These are phyloP conservation scores for Vulpes ferrilata DNA, from an alignment of 2,113 vertebrate species.

Conservation along the genomic window DNA sequence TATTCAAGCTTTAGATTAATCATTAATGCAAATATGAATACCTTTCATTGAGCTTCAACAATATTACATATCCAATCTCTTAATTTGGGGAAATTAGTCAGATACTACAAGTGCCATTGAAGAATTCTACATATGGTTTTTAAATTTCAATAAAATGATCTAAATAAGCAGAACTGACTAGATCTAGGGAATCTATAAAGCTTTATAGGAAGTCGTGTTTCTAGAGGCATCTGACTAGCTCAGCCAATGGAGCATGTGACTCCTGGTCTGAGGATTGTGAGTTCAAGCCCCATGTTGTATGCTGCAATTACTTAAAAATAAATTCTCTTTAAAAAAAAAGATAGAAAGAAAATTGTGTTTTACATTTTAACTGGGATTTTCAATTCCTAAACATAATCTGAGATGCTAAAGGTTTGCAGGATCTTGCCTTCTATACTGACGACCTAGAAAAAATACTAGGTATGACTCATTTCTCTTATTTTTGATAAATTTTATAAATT, in stretches of 20 bases:
- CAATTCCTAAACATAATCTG: not conserved
- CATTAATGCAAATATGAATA: not conserved
- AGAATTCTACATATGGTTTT: not conserved
- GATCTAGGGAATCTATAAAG: not conserved
- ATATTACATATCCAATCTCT: not conserved
- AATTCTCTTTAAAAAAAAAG: not conserved
- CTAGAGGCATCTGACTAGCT: not conserved
- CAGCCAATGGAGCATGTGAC: not conserved
- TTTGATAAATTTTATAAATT: not conserved
- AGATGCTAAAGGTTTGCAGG: not conserved
- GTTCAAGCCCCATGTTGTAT: not conserved
- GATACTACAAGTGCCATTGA: not conserved
- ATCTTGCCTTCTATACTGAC: not conserved
- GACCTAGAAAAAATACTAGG: not conserved
- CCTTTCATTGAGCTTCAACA: not conserved
- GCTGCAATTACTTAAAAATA: not conserved
- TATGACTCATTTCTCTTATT: not conserved
- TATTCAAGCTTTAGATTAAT: not conserved
- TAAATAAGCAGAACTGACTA: constrained; percentile 4
- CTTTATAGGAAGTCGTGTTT: not conserved
- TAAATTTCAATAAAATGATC: constrained; percentile 3
- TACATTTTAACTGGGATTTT: not conserved
- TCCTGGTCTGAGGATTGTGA: not conserved
- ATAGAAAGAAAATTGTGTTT: not conserved
- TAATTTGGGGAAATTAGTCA: not conserved